A percentile compares a stretch with the other conserved stretches of the same genome.
Conservation (phyloP, 2,797 vertebrate genomes). For the Neosilurus mollespiculum region DNA sequence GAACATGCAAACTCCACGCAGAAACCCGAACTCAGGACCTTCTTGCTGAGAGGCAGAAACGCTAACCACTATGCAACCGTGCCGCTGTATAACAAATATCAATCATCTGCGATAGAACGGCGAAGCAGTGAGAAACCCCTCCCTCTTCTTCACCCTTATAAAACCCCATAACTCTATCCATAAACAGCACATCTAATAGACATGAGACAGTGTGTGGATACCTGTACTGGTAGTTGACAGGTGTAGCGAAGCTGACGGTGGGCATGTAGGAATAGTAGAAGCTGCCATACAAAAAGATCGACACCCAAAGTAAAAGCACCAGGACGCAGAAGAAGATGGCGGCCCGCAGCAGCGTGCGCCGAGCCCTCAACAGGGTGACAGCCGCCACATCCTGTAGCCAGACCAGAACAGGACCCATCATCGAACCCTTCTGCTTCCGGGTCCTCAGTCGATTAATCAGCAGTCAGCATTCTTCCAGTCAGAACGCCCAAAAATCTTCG, state of each 20-base stretch:
- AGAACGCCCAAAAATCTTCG: slow-evolving; percentile 15
- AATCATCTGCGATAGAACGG: not conserved
- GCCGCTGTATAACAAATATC: not conserved
- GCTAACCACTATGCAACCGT: no score
- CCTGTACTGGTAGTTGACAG: slow-evolving; percentile 84
- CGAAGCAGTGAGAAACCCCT: not conserved
- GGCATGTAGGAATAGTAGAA: slow-evolving; percentile 97
- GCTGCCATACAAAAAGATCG: slow-evolving; percentile 89
- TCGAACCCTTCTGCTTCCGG: slow-evolving; percentile 59
- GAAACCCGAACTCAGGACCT: no score
- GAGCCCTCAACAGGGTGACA: slow-evolving; percentile 78
- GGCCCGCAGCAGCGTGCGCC: slow-evolving; percentile 81
- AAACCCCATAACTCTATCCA: no score
- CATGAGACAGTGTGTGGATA: slow-evolving; percentile 40
- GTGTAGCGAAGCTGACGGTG: slow-evolving; percentile 84
- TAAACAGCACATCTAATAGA: not conserved
- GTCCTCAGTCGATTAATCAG: not conserved
- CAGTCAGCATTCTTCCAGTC: not conserved
- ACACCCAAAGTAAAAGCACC: slow-evolving; percentile 86
- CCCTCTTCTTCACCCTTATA: no score
- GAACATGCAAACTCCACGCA: no score
- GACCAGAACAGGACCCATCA: slow-evolving; percentile 71
- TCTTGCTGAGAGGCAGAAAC: no score
- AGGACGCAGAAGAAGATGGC: slow-evolving; percentile 79
- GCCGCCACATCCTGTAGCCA: slow-evolving; percentile 84